Conservation (phyloP, 2,797 vertebrate species). For the Ciconia nigra region DNA sequence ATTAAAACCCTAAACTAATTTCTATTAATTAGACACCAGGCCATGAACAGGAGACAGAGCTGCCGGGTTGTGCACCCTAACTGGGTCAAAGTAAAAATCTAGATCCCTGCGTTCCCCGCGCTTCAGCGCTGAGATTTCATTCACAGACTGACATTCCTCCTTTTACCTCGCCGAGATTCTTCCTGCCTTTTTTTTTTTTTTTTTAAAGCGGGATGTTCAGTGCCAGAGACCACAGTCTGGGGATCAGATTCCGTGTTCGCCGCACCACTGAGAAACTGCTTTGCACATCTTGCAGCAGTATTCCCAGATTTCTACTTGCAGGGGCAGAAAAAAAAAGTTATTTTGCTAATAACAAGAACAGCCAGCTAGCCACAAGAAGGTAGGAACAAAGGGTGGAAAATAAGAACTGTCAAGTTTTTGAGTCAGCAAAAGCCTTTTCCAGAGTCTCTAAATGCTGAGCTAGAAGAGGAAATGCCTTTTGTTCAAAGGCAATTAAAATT, state of each 20-base stretch:
- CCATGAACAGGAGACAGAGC: not conserved
- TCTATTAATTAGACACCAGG: not conserved
- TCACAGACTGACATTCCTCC: not conserved
- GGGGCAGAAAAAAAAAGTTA: not conserved
- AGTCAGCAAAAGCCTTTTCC: constrained; percentile 40
- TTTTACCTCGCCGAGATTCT: not conserved
- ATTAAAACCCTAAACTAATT: not conserved
- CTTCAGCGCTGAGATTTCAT: not conserved
- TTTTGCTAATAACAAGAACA: not conserved
- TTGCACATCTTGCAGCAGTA: not conserved
- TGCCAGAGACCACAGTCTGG: constrained; percentile 9
- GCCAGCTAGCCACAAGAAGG: constrained; percentile 19
- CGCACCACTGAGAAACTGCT: not conserved
- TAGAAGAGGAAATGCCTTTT: constrained; percentile 48
- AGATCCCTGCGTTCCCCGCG: rapidly evolving
- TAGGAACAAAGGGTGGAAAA: constrained; percentile 24
- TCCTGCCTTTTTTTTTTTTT: not conserved
- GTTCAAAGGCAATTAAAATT: constrained; percentile 65
- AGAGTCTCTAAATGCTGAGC: not conserved
- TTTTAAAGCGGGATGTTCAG: not conserved
- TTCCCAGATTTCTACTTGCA: not conserved
- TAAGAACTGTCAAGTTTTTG: not conserved
- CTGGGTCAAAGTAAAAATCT: not conserved
- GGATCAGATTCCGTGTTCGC: not conserved
- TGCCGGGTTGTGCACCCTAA: not conserved